Evolutionary conservation across 2,797 vertebrate genomes (phyloP), one percentile per base, ranked within the genome.

Genomic region (Crocidura indochinensis): DNA sequence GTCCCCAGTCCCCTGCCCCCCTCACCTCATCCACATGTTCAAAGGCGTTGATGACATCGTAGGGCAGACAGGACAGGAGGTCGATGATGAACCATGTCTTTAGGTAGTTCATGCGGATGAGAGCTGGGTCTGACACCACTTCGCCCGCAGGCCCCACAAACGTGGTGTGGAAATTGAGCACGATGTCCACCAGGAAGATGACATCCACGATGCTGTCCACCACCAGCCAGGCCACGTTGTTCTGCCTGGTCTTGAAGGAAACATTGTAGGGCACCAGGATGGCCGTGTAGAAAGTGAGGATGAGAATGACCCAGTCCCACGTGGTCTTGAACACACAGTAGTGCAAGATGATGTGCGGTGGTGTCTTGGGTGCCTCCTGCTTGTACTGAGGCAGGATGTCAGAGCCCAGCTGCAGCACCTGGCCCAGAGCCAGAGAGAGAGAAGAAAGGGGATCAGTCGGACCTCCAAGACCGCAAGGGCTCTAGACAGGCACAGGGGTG

Each of bases 31-130:
- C 99, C 5, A 99, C 99, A 15, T 99, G 99, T 98, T 99, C 99
- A 95, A 99, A 99, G 72, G 99, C 99, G 92, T 99, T 99, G 98
- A 99, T 99, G 98, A 99, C 99, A 72, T 99, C 99, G 69, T 99
- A 99, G 0, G 99, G 99, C 97, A 99, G 98, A 94, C 99, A 99
- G 91, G 99, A 99, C 84, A 99, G 98, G 95, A 99, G 98, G 97
- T 99, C 99, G 5, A 99, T 99, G 84, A 99, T 99, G 95, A 99
- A 99, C 99, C 99, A 99, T 1, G 99, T 99, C 98, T 99, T 99
- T 98, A 99, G 95, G 98, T 99, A 99, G 98, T 99, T 99, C 99
- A 99, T 99, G 26, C 99, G 99, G 86, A 99, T 99, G 91, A 99
- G 98, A 94, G 99, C 99, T 88, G 99, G 99, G 98, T 99, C 99